Evolutionary conservation across 2,113 vertebrate species (phyloP).

Genomic region (Melanotaenia duboulayi): DNA sequence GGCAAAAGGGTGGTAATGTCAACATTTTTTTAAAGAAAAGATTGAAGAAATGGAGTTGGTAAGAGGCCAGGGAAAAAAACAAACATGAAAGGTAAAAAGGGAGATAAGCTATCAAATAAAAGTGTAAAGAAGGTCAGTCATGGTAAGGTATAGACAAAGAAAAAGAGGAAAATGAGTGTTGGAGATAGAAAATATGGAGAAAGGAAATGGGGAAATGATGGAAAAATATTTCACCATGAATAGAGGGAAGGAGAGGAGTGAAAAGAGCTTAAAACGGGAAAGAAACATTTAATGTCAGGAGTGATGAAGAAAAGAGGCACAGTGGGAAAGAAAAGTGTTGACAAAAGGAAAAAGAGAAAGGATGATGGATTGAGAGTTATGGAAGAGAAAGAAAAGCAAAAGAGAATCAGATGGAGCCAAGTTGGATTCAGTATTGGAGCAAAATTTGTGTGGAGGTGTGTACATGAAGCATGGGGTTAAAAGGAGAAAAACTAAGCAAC

Average conservation of each 20-base stretch:
- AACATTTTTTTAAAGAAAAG: too few species aligned
- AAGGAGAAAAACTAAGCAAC: too few species aligned
- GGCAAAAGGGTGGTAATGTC: too few species aligned
- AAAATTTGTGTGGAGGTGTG: too few species aligned
- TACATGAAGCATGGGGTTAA: too few species aligned
- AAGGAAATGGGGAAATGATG: background rate
- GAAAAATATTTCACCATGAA: constrained; percentile 4
- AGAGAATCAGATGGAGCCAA: background rate
- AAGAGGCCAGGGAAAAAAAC: background rate
- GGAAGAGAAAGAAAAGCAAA: background rate
- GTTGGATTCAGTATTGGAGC: too few species aligned
- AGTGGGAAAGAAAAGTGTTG: background rate
- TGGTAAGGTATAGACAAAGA: background rate
- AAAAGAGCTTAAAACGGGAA: constrained; percentile 4
- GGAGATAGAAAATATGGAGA: too few species aligned
- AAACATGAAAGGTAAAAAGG: background rate
- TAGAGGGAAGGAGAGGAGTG: constrained; percentile 8
- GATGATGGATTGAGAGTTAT: background rate
- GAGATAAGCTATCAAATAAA: background rate
- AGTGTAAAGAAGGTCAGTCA: background rate
- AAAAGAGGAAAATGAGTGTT: background rate
- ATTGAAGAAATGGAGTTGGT: background rate
- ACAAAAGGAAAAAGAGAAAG: background rate
- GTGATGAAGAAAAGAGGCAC: background rate
- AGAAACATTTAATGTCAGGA: too few species aligned